A percentile compares a stretch with the other conserved stretches of the same genome.
Conservation (phyloP, 2,113 vertebrate species). For the Cisticola juncidis region DNA sequence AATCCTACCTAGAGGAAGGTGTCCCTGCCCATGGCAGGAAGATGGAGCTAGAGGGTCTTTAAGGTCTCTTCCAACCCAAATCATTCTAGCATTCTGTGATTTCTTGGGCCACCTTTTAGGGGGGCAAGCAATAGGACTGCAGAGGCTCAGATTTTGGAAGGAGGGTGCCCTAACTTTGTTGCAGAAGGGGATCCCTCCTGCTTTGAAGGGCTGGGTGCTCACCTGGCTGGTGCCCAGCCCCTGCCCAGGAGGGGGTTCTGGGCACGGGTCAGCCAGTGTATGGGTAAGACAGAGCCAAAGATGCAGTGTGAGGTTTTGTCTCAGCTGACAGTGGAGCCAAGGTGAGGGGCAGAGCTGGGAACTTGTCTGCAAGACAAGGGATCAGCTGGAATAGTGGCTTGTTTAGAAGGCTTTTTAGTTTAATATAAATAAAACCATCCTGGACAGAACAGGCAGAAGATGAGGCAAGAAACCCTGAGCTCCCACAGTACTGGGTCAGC, state of each 20-base stretch:
- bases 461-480: background rate
- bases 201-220: background rate
- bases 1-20: background rate
- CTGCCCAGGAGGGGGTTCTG: rapidly evolving
- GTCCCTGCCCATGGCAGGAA: background rate
- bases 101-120: rapidly evolving
- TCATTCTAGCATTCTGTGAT: background rate
- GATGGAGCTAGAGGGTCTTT: background rate
- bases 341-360: background rate
- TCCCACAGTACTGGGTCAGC: background rate
- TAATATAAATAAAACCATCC: background rate
- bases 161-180: rapidly evolving
- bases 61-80: background rate
- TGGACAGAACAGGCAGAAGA: background rate
- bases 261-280: background rate
- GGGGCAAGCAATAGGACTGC: background rate
- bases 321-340: background rate
- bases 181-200: background rate
- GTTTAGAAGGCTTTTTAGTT: background rate
- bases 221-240: background rate
- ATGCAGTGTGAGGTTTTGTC: background rate
- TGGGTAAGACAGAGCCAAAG: background rate
- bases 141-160: background rate
- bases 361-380: background rate
- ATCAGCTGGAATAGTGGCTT: rapidly evolving